Conservation (phyloP, 1,140 invertebrate species). For the Orussus abietinus region DNA sequence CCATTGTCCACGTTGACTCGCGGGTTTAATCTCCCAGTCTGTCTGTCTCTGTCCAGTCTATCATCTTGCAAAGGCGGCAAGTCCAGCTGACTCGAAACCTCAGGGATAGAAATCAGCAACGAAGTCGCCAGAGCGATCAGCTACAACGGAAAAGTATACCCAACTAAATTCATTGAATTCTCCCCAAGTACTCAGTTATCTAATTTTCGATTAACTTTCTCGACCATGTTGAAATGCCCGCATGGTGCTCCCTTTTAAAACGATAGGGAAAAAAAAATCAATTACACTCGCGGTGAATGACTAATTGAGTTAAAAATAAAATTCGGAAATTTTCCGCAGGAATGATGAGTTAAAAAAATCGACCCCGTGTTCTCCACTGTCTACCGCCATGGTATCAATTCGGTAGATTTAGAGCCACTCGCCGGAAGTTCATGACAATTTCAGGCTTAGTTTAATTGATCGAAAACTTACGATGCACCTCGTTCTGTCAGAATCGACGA, state of each 20-base stretch:
- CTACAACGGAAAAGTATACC: conserved; percentile 18
- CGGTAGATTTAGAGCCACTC: too few species aligned
- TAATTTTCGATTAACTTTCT: conserved; percentile 23
- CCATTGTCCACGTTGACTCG: conserved; percentile 27
- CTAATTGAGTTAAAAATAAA: conserved; percentile 14
- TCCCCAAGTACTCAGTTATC: conserved; percentile 1
- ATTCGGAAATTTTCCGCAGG: neutral
- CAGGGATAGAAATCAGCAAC: neutral
- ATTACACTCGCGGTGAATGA: too few species aligned
- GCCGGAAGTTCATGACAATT: too few species aligned
- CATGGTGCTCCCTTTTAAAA: conserved; percentile 21
- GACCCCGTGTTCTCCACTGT: too few species aligned
- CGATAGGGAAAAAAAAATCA: too few species aligned
- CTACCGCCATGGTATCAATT: too few species aligned
- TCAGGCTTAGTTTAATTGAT: too few species aligned
- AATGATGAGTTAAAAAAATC: too few species aligned
- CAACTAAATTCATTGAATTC: conserved; percentile 6
- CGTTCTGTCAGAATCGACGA: neutral
- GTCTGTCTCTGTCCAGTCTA: neutral
- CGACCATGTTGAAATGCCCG: conserved; percentile 25
- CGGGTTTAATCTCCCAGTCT: neutral
- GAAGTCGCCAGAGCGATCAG: conserved; percentile 12
- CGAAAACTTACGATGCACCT: too few species aligned
- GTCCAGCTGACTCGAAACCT: conserved; percentile 38
- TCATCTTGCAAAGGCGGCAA: conserved; percentile 27